Base-by-base conservation (phyloP, 2,113 vertebrate species). In the Butorides virescens region DNA sequence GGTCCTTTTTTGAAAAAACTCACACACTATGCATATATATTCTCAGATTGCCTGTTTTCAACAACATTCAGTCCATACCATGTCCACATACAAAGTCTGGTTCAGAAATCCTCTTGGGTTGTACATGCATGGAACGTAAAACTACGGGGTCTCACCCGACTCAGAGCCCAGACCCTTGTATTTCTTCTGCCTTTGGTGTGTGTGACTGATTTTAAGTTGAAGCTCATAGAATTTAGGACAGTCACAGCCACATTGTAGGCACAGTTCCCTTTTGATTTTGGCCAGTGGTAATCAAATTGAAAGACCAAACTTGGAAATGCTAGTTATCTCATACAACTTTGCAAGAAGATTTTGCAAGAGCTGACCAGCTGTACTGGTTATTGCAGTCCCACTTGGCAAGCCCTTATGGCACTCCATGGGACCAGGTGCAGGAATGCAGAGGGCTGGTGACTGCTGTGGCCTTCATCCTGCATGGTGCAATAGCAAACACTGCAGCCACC, bases 361-460 rank as follows among this genome's bases (percentile, higher is more conserved):
- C 10, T 72, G 32, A 37, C 4, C 22, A 19, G 8, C 4, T 0
- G 0, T 47, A 11, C 13, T 58, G 9, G 9, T 27, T 52, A 9
- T 22, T 47, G 26, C 27, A 88, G 18, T 47, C 9, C 27, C 9
- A 46, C 0, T 0, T 15, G 26, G 9, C 11, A 42, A 70, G 15
- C 5, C 23, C 18, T 76, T 82, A n/a, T 49, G 36, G 6, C 8
- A 13, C 5, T 37, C 21, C 19, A 37, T 11, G 8, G 7, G 4
- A 0, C 15, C 6, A 2, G 13, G 4, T 36, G 20, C 0, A 1
- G 18, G 5, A 72, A 25, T 15, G 37, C 3, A 67, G n/a, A 52
- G 6, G 46, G 10, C 4, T 0, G 0, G 15, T 27, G 21, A 11
- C 18, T 65, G 5, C 23, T 27, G 44, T 50, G 21, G 15, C 20